Evolutionary conservation across 2,113 vertebrate species (phyloP).

Genomic region (Ia io): DNA sequence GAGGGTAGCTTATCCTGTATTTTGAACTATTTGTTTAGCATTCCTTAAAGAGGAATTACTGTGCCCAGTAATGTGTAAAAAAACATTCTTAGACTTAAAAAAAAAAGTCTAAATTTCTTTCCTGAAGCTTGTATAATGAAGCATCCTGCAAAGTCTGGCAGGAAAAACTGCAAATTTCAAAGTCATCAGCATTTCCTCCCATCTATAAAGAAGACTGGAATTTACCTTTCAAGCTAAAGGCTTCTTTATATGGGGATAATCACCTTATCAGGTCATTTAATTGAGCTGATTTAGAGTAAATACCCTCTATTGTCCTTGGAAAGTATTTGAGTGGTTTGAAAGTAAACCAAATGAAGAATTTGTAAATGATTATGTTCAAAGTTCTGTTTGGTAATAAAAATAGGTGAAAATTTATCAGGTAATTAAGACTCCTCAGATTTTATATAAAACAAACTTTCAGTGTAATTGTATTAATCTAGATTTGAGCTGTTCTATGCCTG

Average conservation of each 20-base stretch:
- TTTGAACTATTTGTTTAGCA: background rate
- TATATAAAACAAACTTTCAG: background rate
- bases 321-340: constrained; percentile 40
- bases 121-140: constrained; percentile 58
- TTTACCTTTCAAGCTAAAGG: constrained; percentile 54
- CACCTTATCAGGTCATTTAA: constrained; percentile 48
- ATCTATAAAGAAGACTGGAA: constrained; percentile 48
- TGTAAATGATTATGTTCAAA: background rate
- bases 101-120: constrained; percentile 47
- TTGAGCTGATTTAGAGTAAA: constrained; percentile 41
- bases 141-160: constrained; percentile 15
- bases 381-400: background rate
- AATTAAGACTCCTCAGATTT: background rate
- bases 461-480: background rate
- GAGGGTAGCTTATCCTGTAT: background rate
- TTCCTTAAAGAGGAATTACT: background rate
- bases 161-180: constrained; percentile 61
- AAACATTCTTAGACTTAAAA: background rate
- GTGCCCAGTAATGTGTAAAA: background rate
- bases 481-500: background rate
- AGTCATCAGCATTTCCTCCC: constrained; percentile 48
- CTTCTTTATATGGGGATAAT: constrained; percentile 23
- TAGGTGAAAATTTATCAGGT: background rate
- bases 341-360: constrained; percentile 13
- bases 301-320: constrained; percentile 40